Conservation (phyloP, 1,140 invertebrate species). For the Rhopalosiphum maidis region DNA sequence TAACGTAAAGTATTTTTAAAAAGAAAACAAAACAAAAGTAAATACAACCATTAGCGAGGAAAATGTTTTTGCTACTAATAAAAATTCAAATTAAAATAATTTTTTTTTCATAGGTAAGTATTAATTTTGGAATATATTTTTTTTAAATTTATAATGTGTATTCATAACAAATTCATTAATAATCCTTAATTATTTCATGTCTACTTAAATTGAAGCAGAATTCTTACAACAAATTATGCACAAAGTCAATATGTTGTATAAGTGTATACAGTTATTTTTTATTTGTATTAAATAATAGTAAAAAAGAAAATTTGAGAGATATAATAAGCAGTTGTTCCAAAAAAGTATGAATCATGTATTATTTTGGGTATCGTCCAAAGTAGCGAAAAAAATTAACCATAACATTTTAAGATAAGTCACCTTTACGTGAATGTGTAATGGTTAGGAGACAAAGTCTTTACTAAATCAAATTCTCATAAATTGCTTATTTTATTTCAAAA, state of each 20-base stretch:
- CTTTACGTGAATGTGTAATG: background rate
- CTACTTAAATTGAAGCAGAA: background rate
- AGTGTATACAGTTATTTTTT: background rate
- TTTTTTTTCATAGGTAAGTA: background rate
- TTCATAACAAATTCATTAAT: background rate
- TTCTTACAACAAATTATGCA: background rate
- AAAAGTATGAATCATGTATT: background rate
- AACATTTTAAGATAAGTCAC: background rate
- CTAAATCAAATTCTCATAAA: background rate
- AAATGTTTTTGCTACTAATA: background rate
- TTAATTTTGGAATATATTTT: background rate
- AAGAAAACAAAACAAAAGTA: conserved; percentile 10
- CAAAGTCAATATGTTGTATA: background rate
- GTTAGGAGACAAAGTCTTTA: background rate
- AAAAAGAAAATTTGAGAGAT: background rate
- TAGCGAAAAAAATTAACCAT: background rate
- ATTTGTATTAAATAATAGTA: background rate
- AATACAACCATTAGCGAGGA: background rate
- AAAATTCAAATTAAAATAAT: conserved; percentile 48
- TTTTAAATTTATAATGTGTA: background rate
- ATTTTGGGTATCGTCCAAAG: too few relatives aligned
- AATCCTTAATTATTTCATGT: background rate
- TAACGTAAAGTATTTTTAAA: conserved; percentile 31
- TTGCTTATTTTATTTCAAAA: background rate
- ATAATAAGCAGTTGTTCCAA: background rate